phyloP scores from a whole-genome alignment of 2,797 vertebrate genomes.

The Arctocebus calabarensis region DNA sequence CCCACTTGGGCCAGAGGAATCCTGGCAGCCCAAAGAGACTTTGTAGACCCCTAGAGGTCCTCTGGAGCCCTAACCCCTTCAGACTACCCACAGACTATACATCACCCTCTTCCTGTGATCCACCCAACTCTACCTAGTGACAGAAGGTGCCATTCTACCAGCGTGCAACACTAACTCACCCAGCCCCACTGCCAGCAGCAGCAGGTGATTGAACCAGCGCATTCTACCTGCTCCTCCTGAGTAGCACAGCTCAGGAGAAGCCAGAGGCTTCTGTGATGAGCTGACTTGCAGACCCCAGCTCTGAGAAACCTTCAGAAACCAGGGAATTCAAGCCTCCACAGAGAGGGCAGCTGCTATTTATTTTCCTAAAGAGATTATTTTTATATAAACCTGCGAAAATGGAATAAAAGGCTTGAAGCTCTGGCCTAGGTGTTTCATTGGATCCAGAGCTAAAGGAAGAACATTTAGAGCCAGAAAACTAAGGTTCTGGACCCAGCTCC shows the following conservation, averaged over 20 bases:
- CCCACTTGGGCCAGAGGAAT: slow-evolving; percentile 49
- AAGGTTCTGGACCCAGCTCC: slow-evolving; percentile 56
- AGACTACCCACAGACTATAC: background rate
- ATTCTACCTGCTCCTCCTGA: slow-evolving; percentile 37
- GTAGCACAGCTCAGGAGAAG: slow-evolving; percentile 7
- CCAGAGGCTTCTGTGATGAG: slow-evolving; percentile 69
- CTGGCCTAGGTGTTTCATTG: slow-evolving; percentile 62
- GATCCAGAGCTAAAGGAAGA: slow-evolving; percentile 51
- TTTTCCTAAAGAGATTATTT: slow-evolving; percentile 85
- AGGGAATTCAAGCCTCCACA: slow-evolving; percentile 61
- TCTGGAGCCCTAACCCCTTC: background rate
- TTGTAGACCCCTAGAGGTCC: background rate
- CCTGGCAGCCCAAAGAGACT: slow-evolving; percentile 30
- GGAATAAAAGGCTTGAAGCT: slow-evolving; percentile 80
- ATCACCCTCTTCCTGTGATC: background rate
- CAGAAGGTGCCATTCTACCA: background rate
- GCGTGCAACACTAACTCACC: slow-evolving; percentile 80
- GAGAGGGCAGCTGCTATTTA: slow-evolving; percentile 82
- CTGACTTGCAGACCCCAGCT: slow-evolving; percentile 61
- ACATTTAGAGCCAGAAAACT: slow-evolving; percentile 29
- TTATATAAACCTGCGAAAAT: slow-evolving; percentile 79
- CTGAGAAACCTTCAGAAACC: slow-evolving; percentile 72
- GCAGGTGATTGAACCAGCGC: slow-evolving; percentile 50
- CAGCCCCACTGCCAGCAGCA: slow-evolving; percentile 75
- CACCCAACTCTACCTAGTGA: background rate